phyloP scores from a whole-genome alignment of 2,888 invertebrate genomes.

The Coronaproctus castanopsis region DNA sequence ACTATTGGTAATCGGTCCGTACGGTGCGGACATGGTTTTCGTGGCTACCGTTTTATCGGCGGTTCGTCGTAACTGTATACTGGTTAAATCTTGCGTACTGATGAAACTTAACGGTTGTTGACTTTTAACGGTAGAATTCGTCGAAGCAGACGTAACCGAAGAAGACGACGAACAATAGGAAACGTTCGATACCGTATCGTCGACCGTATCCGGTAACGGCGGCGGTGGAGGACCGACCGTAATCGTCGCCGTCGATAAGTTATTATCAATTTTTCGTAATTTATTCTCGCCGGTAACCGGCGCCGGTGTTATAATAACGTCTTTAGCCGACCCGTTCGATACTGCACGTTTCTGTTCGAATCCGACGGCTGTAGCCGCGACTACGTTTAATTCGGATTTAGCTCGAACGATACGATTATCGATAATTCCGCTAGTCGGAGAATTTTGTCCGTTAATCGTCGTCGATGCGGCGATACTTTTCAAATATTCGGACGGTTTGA shows the following conservation, averaged over 20 bases:
- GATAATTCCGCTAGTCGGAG: neutral
- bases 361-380: neutral
- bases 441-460: neutral
- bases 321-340: constrained; percentile 2
- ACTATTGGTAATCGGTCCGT: too few relatives aligned
- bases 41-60: constrained; percentile 53
- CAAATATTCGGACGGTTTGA: constrained; percentile 81
- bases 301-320: constrained; percentile 29
- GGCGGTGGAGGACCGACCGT: constrained; percentile 27
- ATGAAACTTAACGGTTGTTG: constrained; percentile 68
- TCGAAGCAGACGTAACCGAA: constrained; percentile 27
- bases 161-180: constrained; percentile 24
- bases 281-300: constrained; percentile 30
- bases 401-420: neutral
- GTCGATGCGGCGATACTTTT: constrained; percentile 45
- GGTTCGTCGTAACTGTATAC: constrained; percentile 57
- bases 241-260: constrained; percentile 5
- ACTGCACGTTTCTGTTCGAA: constrained; percentile 1
- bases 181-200: constrained; percentile 30
- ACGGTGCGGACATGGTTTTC: constrained; percentile 67
- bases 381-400: constrained; percentile 9
- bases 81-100: constrained; percentile 66
- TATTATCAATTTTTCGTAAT: constrained; percentile 10
- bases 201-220: constrained; percentile 28
- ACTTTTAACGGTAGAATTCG: constrained; percentile 27